Evolutionary conservation across 92 coral and sea anemone species (phyloP).

Genomic region (Porites lobata): DNA sequence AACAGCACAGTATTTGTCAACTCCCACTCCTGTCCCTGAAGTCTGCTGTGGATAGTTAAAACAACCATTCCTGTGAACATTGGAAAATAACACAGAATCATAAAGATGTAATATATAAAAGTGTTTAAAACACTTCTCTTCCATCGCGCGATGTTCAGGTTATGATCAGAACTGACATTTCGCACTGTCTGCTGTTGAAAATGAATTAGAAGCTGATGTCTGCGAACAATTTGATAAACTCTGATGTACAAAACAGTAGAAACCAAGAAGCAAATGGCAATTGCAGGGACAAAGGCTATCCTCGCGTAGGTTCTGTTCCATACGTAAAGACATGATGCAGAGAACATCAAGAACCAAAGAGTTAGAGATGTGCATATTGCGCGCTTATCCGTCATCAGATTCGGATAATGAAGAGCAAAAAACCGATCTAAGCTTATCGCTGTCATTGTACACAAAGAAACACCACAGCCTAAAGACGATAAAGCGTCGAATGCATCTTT

Average conservation of each 20-base stretch:
- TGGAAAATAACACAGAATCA: constrained; percentile 2
- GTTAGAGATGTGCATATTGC: neutral
- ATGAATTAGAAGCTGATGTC: constrained; percentile 5
- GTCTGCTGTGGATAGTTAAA: neutral
- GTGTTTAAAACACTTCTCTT: neutral
- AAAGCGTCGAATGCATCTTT: neutral
- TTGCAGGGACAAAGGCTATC: neutral
- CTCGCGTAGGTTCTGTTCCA: neutral
- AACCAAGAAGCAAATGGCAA: neutral
- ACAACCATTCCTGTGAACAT: neutral
- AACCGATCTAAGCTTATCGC: constrained; percentile 3
- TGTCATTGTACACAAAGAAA: constrained; percentile 3
- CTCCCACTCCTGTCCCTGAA: neutral
- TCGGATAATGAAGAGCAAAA: neutral
- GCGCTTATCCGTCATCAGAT: neutral
- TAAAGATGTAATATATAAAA: constrained; percentile 7
- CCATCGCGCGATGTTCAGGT: neutral
- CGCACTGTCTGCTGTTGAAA: constrained; percentile 2
- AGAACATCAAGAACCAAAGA: neutral
- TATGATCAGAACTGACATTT: neutral
- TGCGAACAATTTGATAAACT: constrained; percentile 1
- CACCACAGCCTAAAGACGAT: neutral
- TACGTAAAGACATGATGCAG: neutral
- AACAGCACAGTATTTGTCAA: neutral
- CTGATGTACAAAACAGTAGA: neutral